phyloP scores from a whole-genome alignment of 2,113 vertebrate species.

The Dicerorhinus sumatrensis region DNA sequence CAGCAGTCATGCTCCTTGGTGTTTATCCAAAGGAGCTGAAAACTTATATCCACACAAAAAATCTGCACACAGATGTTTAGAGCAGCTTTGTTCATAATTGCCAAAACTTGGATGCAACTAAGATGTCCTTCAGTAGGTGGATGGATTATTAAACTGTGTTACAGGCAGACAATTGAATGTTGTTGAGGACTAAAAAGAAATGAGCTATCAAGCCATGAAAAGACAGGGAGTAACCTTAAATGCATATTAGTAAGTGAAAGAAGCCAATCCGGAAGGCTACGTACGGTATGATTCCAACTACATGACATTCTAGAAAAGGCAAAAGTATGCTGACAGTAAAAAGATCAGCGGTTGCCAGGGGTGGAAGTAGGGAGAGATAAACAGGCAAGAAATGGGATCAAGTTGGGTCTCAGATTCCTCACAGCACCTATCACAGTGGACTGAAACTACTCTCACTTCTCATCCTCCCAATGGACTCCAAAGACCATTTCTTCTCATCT shows the following conservation, averaged over 20 bases:
- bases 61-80: neutral
- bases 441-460: neutral
- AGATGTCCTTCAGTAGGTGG: neutral
- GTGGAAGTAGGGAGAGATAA: neutral
- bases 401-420: neutral
- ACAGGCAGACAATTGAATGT: neutral
- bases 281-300: neutral
- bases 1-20: neutral
- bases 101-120: neutral
- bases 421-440: fast-evolving
- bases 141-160: neutral
- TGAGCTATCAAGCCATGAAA: neutral
- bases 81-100: neutral
- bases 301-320: neutral
- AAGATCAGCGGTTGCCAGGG: neutral
- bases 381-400: neutral
- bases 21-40: neutral
- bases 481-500: neutral
- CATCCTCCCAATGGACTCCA: neutral
- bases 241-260: neutral
- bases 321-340: neutral
- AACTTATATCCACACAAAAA: neutral
- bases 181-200: neutral
- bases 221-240: neutral
- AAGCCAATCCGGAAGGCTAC: neutral